These are phyloP conservation scores for Rhinopithecus roxellana DNA, from an alignment of 2,113 vertebrate genomes.

Conservation along the genomic window DNA sequence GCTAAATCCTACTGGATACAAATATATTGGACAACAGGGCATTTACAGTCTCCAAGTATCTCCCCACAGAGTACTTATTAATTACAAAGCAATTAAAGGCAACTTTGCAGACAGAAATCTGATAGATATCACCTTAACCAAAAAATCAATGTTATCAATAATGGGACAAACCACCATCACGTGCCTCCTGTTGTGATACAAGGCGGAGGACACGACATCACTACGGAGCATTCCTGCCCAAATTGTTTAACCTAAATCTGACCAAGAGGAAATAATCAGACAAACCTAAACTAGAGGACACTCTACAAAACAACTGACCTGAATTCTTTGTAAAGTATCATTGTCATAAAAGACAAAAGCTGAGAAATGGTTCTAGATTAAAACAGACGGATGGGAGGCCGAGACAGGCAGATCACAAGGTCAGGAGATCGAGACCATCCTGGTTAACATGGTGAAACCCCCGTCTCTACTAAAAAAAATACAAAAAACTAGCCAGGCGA, in stretches of 20 bases:
- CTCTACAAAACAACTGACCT: background rate
- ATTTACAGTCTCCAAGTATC: background rate
- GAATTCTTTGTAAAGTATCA: background rate
- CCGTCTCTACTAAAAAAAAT: no score
- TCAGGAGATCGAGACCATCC: no score
- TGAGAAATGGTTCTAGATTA: background rate
- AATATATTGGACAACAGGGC: background rate
- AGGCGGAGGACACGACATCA: background rate
- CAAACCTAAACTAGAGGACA: background rate
- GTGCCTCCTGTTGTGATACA: background rate
- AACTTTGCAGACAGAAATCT: background rate
- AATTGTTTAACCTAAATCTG: background rate
- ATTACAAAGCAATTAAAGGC: background rate
- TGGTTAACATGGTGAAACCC: no score
- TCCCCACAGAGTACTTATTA: background rate
- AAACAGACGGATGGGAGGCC: background rate
- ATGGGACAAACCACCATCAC: background rate
- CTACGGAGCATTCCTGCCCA: background rate
- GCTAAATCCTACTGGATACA: background rate
- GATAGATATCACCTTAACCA: background rate
- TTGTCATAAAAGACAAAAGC: background rate
- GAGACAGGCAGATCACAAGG: no score
- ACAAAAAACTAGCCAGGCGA: no score
- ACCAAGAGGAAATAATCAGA: background rate
- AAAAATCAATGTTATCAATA: background rate